These are phyloP conservation scores for Helicolenus hilgendorfi DNA, from an alignment of 2,797 vertebrate genomes.

Conservation along the genomic window DNA sequence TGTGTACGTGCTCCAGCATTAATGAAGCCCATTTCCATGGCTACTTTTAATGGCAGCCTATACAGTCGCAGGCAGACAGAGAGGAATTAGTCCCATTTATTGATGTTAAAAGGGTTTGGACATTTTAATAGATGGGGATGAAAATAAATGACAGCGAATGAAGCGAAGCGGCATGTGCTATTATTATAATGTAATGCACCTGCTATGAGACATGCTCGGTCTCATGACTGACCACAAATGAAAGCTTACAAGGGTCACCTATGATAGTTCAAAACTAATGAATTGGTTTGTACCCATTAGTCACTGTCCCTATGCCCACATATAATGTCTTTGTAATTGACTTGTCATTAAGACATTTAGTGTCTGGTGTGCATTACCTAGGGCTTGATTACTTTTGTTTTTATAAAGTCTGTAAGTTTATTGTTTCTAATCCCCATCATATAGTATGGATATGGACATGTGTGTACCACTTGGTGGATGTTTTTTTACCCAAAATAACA, in stretches of 20 bases:
- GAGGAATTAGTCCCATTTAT: conserved; percentile 79
- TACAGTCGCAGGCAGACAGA: conserved; percentile 70
- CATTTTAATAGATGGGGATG: conserved; percentile 74
- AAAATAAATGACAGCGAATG: conserved; percentile 71
- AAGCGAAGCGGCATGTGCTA: conserved; percentile 55
- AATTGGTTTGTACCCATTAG: conserved; percentile 25
- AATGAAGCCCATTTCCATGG: conserved; percentile 80
- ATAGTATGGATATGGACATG: background rate
- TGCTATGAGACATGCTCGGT: conserved; percentile 14
- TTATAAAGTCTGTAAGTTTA: background rate
- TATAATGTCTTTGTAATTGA: background rate
- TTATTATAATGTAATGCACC: conserved; percentile 52
- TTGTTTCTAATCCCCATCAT: background rate
- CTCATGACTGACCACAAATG: conserved; percentile 32
- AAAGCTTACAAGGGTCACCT: conserved; percentile 28
- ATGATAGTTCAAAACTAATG: conserved; percentile 24
- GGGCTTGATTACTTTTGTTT: background rate
- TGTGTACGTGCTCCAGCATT: conserved; percentile 51
- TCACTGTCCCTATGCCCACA: conserved; percentile 11
- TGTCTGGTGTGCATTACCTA: background rate
- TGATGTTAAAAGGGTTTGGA: conserved; percentile 81
- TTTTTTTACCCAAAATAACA: background rate
- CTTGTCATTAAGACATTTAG: background rate
- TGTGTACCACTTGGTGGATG: background rate
- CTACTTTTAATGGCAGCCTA: conserved; percentile 70